A percentile compares a stretch with the other conserved stretches of the same genome.
phyloP scores from a whole-genome alignment of 2,113 vertebrate genomes.

The Sciurus niger region DNA sequence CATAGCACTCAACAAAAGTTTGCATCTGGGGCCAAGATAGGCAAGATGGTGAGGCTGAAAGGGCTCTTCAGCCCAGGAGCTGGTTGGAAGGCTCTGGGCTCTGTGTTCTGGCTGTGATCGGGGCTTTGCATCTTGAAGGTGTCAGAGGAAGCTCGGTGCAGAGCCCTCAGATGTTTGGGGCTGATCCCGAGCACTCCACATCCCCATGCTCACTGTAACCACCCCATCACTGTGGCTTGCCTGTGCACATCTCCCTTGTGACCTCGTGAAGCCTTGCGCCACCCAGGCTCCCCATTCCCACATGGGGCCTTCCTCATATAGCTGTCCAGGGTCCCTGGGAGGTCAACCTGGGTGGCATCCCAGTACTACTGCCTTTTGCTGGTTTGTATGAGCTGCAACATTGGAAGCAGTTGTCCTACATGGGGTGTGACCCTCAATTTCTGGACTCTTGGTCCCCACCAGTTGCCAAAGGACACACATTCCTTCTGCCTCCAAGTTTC shows the following conservation, averaged over 20 bases:
- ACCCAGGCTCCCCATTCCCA: not conserved
- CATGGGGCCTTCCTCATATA: not conserved
- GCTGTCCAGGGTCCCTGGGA: not conserved
- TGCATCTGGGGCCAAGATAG: not conserved
- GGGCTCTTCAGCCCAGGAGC: not conserved
- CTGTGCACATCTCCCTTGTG: not conserved
- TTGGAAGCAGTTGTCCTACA: not conserved
- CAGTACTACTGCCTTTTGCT: not conserved
- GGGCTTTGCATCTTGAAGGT: not conserved
- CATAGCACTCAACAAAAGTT: not conserved
- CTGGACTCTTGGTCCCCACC: not conserved
- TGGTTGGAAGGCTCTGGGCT: not conserved
- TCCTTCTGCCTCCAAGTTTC: not conserved
- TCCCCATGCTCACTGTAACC: not conserved
- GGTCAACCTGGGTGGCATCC: not conserved
- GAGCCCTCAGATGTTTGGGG: not conserved
- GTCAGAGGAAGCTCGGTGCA: not conserved
- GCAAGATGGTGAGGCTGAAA: not conserved
- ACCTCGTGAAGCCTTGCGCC: not conserved
- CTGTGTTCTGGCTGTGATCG: not conserved
- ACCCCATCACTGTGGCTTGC: not conserved
- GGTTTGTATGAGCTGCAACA: not conserved
- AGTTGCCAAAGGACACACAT: not conserved
- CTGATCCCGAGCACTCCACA: not conserved
- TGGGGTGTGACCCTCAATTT: not conserved